Conservation (phyloP, 2,888 invertebrate genomes). For the Cynaeus angustus region DNA sequence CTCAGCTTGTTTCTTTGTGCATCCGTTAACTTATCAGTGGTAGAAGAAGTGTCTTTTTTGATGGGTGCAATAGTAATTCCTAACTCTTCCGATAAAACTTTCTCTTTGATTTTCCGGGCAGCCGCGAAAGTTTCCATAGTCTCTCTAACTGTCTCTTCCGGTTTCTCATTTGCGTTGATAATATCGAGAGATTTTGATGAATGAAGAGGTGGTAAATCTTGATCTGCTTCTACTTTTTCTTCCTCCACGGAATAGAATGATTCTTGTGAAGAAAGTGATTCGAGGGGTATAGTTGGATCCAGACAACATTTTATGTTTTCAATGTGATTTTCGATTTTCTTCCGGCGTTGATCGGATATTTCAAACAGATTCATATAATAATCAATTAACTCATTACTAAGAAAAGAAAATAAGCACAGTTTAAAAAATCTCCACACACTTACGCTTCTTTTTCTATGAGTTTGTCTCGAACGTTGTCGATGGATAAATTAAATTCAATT, state of each 20-base stretch:
- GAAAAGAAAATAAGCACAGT: neutral
- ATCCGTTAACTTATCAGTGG: slow-evolving; percentile 73
- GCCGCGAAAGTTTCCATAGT: slow-evolving; percentile 71
- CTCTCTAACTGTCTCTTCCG: slow-evolving; percentile 58
- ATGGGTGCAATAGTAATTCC: slow-evolving; percentile 65
- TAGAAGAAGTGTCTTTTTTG: neutral
- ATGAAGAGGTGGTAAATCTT: slow-evolving; percentile 69
- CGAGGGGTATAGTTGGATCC: slow-evolving; percentile 8
- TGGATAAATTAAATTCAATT: slow-evolving; percentile 61
- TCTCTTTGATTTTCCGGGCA: slow-evolving; percentile 72
- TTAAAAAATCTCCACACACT: slow-evolving; percentile 51
- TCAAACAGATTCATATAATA: slow-evolving; percentile 79
- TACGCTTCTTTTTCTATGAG: slow-evolving; percentile 69
- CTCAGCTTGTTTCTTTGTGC: slow-evolving; percentile 77
- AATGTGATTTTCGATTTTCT: slow-evolving; percentile 64
- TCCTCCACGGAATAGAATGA: slow-evolving; percentile 44
- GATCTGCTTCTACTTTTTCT: slow-evolving; percentile 3
- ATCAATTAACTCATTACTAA: slow-evolving; percentile 76
- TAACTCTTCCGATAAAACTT: slow-evolving; percentile 74
- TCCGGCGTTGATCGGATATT: slow-evolving; percentile 74
- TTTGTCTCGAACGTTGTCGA: slow-evolving; percentile 64
- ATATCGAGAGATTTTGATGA: slow-evolving; percentile 74
- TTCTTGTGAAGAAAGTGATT: slow-evolving; percentile 26
- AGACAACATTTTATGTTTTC: slow-evolving; percentile 54
- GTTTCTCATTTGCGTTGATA: slow-evolving; percentile 73